phyloP scores from a whole-genome alignment of 2,113 vertebrate genomes.

The Varanus komodoensis region DNA sequence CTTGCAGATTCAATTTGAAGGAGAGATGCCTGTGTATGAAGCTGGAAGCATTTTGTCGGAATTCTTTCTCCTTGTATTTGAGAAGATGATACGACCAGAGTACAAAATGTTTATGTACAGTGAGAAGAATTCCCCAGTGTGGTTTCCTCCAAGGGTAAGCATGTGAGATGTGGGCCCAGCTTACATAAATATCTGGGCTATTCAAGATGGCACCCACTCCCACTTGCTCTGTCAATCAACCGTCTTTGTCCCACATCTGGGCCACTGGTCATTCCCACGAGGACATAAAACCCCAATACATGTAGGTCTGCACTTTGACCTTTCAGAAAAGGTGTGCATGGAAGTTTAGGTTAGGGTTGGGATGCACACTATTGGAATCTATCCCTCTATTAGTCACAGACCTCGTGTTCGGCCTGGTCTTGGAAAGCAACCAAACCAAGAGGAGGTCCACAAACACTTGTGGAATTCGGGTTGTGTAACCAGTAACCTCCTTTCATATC shows the following conservation, averaged over 20 bases:
- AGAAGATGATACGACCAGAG: slow-evolving; percentile 73
- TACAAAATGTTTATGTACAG: slow-evolving; percentile 76
- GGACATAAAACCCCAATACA: neutral
- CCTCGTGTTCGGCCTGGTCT: no score
- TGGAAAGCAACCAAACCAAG: no score
- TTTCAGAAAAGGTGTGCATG: neutral
- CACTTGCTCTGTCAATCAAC: no score
- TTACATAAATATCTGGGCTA: neutral
- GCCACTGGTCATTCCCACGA: neutral
- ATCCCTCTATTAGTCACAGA: no score
- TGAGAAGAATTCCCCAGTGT: slow-evolving; percentile 70
- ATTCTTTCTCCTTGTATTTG: slow-evolving; percentile 78
- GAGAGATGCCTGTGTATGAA: slow-evolving; percentile 47
- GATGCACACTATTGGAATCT: no score
- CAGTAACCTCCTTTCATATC: no score
- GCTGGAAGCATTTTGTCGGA: slow-evolving; percentile 70
- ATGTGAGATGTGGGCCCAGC: no score
- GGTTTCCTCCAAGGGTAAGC: slow-evolving; percentile 83
- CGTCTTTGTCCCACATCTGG: neutral
- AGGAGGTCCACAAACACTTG: no score
- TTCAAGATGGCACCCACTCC: neutral
- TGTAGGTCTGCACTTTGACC: neutral
- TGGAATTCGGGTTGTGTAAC: no score
- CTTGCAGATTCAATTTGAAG: slow-evolving; percentile 79
- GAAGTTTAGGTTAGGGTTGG: no score